These are phyloP conservation scores for Argopecten irradians DNA, from an alignment of 1,140 invertebrate genomes.

Conservation along the genomic window DNA sequence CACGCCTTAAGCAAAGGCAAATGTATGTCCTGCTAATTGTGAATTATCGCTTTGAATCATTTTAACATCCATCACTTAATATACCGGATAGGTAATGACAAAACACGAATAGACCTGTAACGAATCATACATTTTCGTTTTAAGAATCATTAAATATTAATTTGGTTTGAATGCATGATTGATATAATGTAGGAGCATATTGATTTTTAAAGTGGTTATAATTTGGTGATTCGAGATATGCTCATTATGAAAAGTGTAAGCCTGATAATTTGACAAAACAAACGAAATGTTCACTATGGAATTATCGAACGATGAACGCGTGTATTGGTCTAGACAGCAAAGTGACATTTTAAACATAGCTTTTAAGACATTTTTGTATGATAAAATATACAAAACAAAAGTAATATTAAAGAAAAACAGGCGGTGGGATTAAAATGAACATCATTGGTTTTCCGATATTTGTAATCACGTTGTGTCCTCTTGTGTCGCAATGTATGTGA, in stretches of 20 bases:
- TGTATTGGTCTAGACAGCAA: no score
- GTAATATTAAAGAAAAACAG: no score
- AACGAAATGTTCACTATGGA: no score
- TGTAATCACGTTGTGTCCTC: neutral
- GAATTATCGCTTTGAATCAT: neutral
- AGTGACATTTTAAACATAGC: no score
- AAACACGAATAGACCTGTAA: neutral
- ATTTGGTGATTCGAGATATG: neutral
- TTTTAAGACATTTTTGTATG: no score
- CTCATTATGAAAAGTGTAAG: neutral
- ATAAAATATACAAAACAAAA: no score
- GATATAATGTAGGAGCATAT: neutral
- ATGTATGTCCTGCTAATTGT: neutral
- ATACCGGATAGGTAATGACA: neutral
- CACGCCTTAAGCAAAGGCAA: neutral
- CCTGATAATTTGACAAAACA: neutral
- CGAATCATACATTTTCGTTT: neutral
- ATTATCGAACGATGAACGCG: no score
- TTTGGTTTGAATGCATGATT: neutral
- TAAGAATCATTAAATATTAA: neutral
- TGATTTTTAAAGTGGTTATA: neutral
- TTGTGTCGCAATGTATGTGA: neutral
- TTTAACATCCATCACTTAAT: neutral
- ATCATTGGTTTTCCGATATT: no score
- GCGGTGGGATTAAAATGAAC: no score